A percentile compares a stretch with the other conserved stretches of the same genome.
Evolutionary conservation across 1,140 invertebrate species (phyloP).

Genomic region (honey bee (Apis mellifera)): DNA sequence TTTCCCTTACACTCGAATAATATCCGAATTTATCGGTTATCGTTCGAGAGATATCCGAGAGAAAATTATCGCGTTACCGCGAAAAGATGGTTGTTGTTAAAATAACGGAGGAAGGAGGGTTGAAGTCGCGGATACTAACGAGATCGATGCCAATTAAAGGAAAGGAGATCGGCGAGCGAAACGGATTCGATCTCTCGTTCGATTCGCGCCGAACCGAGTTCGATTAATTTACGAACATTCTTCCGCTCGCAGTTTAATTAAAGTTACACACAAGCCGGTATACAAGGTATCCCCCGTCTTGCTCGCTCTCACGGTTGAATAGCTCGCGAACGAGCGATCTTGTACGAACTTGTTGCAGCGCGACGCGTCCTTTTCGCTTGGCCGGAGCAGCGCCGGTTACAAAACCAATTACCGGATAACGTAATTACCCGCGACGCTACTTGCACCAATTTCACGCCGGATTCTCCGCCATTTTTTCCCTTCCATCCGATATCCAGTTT

Average conservation of each 20-base stretch:
- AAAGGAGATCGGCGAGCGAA: not conserved
- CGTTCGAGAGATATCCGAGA: no score
- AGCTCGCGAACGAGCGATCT: conserved; percentile 1
- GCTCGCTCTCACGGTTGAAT: not conserved
- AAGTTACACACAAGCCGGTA: conserved; percentile 20
- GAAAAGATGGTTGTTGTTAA: no score
- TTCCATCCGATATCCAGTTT: not conserved
- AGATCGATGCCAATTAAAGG: conserved; percentile 31
- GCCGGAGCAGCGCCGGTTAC: not conserved
- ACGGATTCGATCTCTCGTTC: conserved; percentile 14
- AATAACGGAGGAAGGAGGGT: no score
- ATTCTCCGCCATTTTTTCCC: conserved; percentile 1
- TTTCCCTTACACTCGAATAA: no score
- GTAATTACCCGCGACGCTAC: conserved; percentile 16
- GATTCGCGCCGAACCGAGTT: conserved; percentile 19
- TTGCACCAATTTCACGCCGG: conserved; percentile 23
- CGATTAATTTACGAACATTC: conserved; percentile 43
- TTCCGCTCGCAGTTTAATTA: conserved; percentile 42
- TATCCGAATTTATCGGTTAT: no score
- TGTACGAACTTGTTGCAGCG: conserved; percentile 26
- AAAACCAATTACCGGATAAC: conserved; percentile 21
- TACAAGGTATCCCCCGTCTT: not conserved
- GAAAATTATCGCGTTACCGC: no score
- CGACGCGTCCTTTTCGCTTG: conserved; percentile 34
- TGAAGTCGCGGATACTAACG: not conserved